Evolutionary conservation across 2,797 vertebrate species (phyloP), one percentile per base, ranked within the genome.

Genomic region (Florisuga fusca): DNA sequence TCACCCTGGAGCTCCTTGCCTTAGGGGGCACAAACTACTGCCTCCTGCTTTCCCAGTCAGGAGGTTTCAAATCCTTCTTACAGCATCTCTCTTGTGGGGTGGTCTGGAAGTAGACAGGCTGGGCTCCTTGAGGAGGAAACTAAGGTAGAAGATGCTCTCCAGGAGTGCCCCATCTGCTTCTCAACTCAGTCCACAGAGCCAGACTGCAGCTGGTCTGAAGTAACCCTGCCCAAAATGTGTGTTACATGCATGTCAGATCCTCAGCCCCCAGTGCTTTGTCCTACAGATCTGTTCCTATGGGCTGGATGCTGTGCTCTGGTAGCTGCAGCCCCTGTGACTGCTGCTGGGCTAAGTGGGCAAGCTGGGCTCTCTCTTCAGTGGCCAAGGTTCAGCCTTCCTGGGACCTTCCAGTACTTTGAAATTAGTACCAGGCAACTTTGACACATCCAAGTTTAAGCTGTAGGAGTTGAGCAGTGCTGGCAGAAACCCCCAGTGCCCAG

Each of bases 1-100:
- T 89, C 86, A 51, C 33, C 54, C 48, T 2, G 1, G 31, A 57
- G 22, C 27, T 51, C 73, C 59, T 53, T 78, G 78, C 54, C 38
- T 82, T 45, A 87, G 38, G 38, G 38, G 13, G 53, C n/a, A 7
- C 5, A 50, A 89, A 43, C 82, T 1, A 1, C 76, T 59, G 63
- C 41, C 73, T 90, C 69, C 77, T 2, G 17, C 89, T 91, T 94
- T 94, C 93, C 69, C 82, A 88, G 72, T 86, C 79, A 76, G 2
- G 26, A 78, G 29, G 48, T 94, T 90, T 96, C 36, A 1, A 66
- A 79, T 67, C 76, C 82, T 55, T 78, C 67, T 89, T 34, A 33
- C 34, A 76, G 64, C 31, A 91, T 45, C 50, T 48, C 58, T 67
- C 78, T 73, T 21, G 12, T 7, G 5, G 25, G 22, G 31, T 57